Base-by-base conservation (phyloP, 2,797 vertebrate genomes). In the Gadopsis bispinosus region DNA sequence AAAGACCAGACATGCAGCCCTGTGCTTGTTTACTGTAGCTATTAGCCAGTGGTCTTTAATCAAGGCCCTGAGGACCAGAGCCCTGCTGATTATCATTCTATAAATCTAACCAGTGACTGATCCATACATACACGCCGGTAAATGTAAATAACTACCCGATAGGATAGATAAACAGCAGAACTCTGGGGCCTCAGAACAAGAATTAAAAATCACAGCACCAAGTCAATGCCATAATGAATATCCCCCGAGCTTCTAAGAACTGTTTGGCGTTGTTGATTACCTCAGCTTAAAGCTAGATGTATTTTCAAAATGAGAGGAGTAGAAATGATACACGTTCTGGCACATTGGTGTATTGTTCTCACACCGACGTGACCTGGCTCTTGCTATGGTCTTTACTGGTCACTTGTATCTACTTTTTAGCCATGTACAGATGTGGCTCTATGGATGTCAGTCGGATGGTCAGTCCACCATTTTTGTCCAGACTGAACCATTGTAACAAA, bases 121-220 rank as follows among this genome's bases (percentile, higher is more conserved):
- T 83, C 83, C 82, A 87, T 83, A 86, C 48, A 80, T 81, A 79
- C 67, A 90, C 31, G 16, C 70, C 77, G 78, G 80, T 75, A 71
- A 90, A 91, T 87, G 77, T 75, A 80, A 90, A 92, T 88, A 86
- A 80, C 73, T 22, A 37, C 59, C 70, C 77, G 84, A 85, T 54
- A 62, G 79, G 72, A 73, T 11, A 72, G 83, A 79, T 65, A 79
- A 87, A 72, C 58, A 65, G 62, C 67, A 45, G 31, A 75, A 77
- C 47, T 76, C 74, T 22, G 62, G 41, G 66, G 76, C 79, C 81
- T 19, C 48, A 69, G 87, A 84, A 76, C 79, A 80, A 62, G 62
- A 82, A 85, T 86, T 78, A 74, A 65, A 83, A 86, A 80, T 55
- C 39, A 50, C 69, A 62, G 55, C 79, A 62, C 69, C 39, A 39